Conservation (phyloP, 2,888 invertebrate species). For the Macrosiphum euphorbiae region DNA sequence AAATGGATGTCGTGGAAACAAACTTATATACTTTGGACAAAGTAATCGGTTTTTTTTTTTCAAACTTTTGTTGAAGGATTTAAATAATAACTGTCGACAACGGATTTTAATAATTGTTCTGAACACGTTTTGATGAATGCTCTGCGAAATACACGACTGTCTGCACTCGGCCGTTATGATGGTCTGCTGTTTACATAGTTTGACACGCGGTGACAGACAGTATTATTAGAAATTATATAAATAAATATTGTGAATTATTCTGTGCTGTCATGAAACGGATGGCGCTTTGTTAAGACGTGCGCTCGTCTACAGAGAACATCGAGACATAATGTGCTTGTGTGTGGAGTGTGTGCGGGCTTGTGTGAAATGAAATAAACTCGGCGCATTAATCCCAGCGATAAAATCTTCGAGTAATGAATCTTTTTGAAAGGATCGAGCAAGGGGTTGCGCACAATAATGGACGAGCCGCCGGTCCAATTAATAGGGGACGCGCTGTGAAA, state of each 20-base stretch:
- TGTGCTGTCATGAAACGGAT: neutral
- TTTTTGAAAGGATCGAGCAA: conserved; percentile 26
- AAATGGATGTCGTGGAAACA: neutral
- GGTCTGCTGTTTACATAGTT: neutral
- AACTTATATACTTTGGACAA: neutral
- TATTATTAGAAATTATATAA: neutral
- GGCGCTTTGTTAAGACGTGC: neutral
- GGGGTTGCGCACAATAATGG: conserved; percentile 52
- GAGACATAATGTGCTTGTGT: neutral
- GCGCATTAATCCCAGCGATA: conserved; percentile 56
- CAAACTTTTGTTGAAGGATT: neutral
- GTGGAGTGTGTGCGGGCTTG: conserved; percentile 23
- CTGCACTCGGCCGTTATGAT: neutral
- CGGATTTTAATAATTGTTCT: neutral
- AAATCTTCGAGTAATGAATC: conserved; percentile 63
- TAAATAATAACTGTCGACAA: neutral
- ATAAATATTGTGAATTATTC: neutral
- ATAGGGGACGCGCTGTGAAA: conserved; percentile 63
- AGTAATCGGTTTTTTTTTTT: neutral
- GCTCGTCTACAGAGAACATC: neutral
- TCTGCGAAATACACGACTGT: neutral
- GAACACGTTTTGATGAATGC: neutral
- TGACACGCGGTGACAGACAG: neutral
- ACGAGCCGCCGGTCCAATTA: conserved; percentile 58
- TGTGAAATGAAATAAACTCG: conserved; percentile 47